phyloP scores from a whole-genome alignment of 2,797 vertebrate genomes.

The Phalloptychus januarius region DNA sequence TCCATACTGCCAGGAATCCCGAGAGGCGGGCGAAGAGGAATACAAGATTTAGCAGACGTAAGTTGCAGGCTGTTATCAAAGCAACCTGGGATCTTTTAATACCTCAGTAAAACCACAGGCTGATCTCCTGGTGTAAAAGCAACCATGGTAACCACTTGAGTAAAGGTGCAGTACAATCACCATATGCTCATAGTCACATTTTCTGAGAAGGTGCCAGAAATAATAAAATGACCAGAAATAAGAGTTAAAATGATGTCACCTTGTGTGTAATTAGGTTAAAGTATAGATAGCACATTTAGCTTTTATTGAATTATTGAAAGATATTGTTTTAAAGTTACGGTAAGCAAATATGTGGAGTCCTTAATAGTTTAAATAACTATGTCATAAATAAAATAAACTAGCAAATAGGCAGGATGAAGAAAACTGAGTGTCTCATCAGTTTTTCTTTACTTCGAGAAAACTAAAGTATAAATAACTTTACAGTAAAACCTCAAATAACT shows the following conservation, averaged over 20 bases:
- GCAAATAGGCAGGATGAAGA: background rate
- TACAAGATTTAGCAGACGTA: background rate
- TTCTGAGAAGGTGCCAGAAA: background rate
- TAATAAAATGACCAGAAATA: background rate
- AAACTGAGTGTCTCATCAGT: background rate
- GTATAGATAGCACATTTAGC: background rate
- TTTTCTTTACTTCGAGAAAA: background rate
- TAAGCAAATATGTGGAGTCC: background rate
- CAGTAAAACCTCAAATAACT: background rate
- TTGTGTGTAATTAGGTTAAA: background rate
- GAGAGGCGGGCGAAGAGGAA: background rate
- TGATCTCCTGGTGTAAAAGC: background rate
- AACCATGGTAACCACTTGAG: background rate
- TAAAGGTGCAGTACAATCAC: background rate
- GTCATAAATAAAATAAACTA: background rate
- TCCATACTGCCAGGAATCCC: background rate
- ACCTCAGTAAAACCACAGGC: background rate
- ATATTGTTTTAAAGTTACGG: background rate
- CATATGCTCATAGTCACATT: background rate
- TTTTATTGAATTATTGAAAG: background rate
- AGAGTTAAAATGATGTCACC: background rate
- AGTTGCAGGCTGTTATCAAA: background rate
- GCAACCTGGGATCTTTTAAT: background rate
- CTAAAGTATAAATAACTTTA: background rate
- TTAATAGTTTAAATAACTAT: background rate